Percentiles rank a stretch among this genome's conserved stretches.
Evolutionary conservation across 2,797 vertebrate genomes (phyloP).

Genomic region (Gallinago stenura): DNA sequence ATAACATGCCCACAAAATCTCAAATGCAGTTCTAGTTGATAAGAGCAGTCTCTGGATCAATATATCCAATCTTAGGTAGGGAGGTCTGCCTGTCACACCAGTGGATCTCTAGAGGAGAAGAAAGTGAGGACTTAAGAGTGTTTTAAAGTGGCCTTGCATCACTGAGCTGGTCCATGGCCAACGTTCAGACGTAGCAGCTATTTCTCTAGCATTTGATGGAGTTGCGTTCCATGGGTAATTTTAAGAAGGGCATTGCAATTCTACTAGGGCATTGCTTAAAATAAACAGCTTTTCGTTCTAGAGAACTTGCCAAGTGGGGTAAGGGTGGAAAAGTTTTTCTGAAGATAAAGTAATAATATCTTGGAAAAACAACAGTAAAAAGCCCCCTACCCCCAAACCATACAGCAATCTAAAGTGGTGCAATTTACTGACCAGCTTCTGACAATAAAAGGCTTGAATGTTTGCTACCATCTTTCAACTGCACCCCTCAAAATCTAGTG

Average conservation of each 20-base stretch:
- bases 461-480: background rate
- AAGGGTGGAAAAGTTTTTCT: background rate
- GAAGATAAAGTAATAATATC: background rate
- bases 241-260: background rate
- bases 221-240: background rate
- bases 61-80: conserved; percentile 74
- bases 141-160: conserved; percentile 16
- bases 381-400: background rate
- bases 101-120: conserved; percentile 68
- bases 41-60: conserved; percentile 76
- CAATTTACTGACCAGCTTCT: background rate
- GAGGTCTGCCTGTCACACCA: conserved; percentile 70
- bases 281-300: background rate
- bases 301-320: background rate
- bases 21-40: conserved; percentile 49
- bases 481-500: background rate
- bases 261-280: background rate
- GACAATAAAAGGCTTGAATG: background rate
- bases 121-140: conserved; percentile 2
- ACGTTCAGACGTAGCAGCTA: background rate
- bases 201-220: background rate
- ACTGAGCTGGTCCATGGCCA: background rate
- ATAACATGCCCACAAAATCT: conserved; percentile 51
- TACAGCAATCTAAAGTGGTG: background rate
- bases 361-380: background rate